phyloP scores from a whole-genome alignment of 2,113 vertebrate species.

The Cyrtonyx montezumae region DNA sequence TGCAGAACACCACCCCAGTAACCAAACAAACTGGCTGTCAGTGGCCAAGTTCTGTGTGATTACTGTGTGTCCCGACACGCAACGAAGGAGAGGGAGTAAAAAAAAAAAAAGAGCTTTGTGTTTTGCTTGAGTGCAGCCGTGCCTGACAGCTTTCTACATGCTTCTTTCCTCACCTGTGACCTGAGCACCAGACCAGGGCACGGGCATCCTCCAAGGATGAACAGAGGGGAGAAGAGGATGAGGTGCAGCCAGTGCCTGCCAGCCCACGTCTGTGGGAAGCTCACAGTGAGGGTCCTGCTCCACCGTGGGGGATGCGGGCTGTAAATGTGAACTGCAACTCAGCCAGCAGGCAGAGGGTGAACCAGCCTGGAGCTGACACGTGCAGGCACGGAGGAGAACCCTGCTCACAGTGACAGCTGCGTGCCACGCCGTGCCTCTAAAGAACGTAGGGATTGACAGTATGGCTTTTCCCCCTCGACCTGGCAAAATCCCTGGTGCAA shows the following conservation, averaged over 20 bases:
- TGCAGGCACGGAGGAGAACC: background rate
- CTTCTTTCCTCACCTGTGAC: background rate
- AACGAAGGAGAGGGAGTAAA: accelerated
- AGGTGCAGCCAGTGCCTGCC: background rate
- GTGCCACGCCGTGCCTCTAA: background rate
- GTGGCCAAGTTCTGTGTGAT: background rate
- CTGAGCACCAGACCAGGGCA: background rate
- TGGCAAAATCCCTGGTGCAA: background rate
- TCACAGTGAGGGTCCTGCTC: background rate
- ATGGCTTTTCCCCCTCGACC: accelerated
- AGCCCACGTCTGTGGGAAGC: background rate
- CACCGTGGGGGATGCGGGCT: background rate
- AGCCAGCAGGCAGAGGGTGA: background rate
- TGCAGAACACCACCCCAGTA: background rate
- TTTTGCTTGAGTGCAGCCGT: accelerated
- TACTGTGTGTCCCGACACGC: background rate
- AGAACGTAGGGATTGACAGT: accelerated
- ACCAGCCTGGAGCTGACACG: background rate
- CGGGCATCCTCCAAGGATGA: background rate
- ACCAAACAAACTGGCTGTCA: background rate
- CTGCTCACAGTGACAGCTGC: background rate
- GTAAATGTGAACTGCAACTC: background rate
- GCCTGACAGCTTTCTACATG: background rate
- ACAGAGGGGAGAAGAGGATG: background rate
- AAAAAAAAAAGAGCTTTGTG: background rate